phyloP scores from a whole-genome alignment of 2,113 vertebrate genomes.

The Lichenostomus cassidix region DNA sequence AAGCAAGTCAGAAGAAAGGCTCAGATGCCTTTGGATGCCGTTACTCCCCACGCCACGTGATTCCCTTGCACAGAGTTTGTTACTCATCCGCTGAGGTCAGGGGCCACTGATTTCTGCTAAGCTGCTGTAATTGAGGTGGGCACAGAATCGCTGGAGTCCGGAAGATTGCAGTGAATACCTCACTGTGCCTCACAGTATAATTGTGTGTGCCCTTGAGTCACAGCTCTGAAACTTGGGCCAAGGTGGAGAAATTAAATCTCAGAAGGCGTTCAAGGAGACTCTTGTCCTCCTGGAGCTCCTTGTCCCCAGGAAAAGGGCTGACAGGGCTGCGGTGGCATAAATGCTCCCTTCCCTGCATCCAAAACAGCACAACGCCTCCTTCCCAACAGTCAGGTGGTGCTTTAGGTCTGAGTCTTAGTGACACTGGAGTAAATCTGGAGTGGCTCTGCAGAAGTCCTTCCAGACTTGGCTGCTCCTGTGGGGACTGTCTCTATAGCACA shows the following conservation, averaged over 20 bases:
- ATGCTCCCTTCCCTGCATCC: background rate
- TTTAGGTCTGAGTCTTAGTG: background rate
- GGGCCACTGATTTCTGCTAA: background rate
- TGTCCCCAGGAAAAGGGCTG: background rate
- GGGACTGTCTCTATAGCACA: background rate
- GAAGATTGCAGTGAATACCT: background rate
- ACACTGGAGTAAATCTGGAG: background rate
- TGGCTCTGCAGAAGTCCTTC: background rate
- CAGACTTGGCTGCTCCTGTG: background rate
- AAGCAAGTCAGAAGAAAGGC: background rate
- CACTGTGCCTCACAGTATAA: background rate
- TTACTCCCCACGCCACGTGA: background rate
- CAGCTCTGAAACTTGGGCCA: background rate
- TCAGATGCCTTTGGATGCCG: background rate
- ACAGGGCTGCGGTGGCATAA: background rate
- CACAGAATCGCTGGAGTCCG: background rate
- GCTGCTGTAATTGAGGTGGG: background rate
- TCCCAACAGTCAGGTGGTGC: accelerated
- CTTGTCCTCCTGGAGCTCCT: background rate
- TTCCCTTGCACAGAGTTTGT: background rate
- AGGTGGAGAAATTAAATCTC: constrained; percentile 15
- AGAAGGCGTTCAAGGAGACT: background rate
- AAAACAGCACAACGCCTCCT: background rate
- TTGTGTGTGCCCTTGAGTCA: constrained; percentile 18
- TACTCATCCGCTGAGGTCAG: background rate